Conservation (phyloP, 2,888 invertebrate species). For the Iselma pallidipennis region DNA sequence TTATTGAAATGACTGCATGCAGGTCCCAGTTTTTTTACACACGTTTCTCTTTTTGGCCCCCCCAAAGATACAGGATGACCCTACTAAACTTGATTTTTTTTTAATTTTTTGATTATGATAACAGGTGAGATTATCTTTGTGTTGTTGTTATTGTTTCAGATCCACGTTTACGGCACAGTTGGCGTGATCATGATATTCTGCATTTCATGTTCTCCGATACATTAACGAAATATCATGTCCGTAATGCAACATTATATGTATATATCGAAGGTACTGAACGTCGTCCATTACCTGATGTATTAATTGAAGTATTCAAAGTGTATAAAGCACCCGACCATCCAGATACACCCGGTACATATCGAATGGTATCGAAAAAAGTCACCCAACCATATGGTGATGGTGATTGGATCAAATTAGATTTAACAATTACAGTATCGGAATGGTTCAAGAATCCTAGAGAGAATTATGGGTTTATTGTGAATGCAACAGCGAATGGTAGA, state of each 20-base stretch:
- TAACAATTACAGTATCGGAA: constrained; percentile 73
- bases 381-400: constrained; percentile 63
- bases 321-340: constrained; percentile 46
- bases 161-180: constrained; percentile 68
- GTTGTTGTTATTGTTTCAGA: constrained; percentile 58
- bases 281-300: constrained; percentile 49
- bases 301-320: constrained; percentile 52
- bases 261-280: constrained; percentile 62
- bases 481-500: constrained; percentile 65
- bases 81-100: too few relatives aligned
- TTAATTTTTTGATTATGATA: background rate
- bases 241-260: constrained; percentile 71
- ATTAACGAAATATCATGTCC: constrained; percentile 70
- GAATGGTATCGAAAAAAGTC: constrained; percentile 54
- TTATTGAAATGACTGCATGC: background rate
- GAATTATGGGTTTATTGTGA: constrained; percentile 77
- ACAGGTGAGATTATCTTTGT: background rate
- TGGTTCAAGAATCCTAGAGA: constrained; percentile 77
- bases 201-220: constrained; percentile 75
- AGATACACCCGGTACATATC: constrained; percentile 43
- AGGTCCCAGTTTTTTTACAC: background rate
- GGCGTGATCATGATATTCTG: constrained; percentile 69
- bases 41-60: constrained; percentile 2
- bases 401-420: constrained; percentile 75
- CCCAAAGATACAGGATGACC: too few relatives aligned